Evolutionary conservation across 1,140 invertebrate genomes (phyloP).

Genomic region (Brachystomella parvula): DNA sequence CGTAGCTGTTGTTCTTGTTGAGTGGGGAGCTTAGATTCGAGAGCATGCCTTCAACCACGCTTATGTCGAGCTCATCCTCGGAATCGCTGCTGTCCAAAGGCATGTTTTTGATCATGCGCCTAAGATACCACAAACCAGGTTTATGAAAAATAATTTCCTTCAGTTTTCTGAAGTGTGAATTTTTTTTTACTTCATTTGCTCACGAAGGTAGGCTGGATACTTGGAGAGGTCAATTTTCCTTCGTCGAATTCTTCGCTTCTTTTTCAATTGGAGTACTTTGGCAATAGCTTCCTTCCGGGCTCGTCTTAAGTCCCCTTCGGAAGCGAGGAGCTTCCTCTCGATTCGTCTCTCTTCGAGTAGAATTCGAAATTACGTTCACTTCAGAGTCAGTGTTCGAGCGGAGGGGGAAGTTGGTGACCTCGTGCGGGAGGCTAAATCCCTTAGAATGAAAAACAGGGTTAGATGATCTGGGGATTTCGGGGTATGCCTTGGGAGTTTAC

Average conservation of each 20-base stretch:
- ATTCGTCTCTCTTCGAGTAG: constrained; percentile 13
- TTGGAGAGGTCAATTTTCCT: not conserved
- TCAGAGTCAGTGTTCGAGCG: not conserved
- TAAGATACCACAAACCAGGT: not conserved
- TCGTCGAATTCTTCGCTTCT: not conserved
- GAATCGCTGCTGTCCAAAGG: not conserved
- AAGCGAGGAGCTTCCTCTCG: constrained; percentile 15
- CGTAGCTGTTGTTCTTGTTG: not conserved
- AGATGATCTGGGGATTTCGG: no score
- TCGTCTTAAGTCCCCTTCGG: constrained; percentile 20
- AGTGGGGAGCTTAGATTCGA: not conserved
- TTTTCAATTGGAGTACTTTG: not conserved
- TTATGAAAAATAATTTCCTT: not conserved
- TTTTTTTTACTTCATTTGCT: constrained; percentile 5
- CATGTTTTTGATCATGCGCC: not conserved
- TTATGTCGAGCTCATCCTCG: not conserved
- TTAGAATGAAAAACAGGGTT: no score
- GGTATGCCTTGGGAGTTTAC: no score
- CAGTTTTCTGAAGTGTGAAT: not conserved
- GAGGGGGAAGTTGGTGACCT: constrained; percentile 30
- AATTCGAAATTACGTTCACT: not conserved
- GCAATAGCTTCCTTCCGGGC: not conserved
- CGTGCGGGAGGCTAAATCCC: constrained; percentile 20
- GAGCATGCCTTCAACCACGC: not conserved
- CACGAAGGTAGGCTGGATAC: not conserved